Base-by-base conservation (phyloP, 2,113 vertebrate species). In the Paraplagusia blochii region DNA sequence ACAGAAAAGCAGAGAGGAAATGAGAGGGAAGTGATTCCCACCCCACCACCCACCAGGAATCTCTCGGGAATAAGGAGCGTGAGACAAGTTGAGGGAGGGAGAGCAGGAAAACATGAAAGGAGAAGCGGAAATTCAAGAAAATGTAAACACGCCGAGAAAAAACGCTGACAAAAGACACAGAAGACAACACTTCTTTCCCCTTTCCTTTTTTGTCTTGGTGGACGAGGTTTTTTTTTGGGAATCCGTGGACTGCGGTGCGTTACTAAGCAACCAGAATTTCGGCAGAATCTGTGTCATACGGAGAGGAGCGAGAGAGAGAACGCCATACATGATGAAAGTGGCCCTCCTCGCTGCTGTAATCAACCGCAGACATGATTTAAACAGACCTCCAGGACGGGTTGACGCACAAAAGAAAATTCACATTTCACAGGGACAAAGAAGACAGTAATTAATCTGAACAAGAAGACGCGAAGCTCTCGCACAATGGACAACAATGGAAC, bases 181-280 rank as follows among this genome's bases (percentile, higher is more conserved):
- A 77, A 70, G 48, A 50, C 63, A 53, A 57, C 45, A 58, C 54
- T 68, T 82, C 69, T 65, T 62, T 67, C 61, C 82, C 69, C 66
- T 48, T 29, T 29, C 22, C 38, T 40, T 17, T 35, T 34, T 12
- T 65, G 53, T 68, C 69, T 78, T 78, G 8, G 57, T 2, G 54
- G 66, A 69, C 76, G 13, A n/a, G n/a, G n/a, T n/a, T 4, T 76
- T 74, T 63, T 61, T 29, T 2, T 76, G 55, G 69, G 70, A 83
- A 84, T 84, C 76, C 80, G 69, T 29, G 55, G 81, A 81, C 83
- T 80, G 76, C 56, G 48, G 70, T 55, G 15, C 79, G 85, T 88
- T 86, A 82, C 87, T 58, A 66, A 77, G 87, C 85, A 88, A 88
- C 87, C 79, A 35, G 51, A 78, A 69, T 76, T 73, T 75, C 66